phyloP scores from a whole-genome alignment of 2,113 vertebrate genomes.

The Tenebrosternarchus preto region DNA sequence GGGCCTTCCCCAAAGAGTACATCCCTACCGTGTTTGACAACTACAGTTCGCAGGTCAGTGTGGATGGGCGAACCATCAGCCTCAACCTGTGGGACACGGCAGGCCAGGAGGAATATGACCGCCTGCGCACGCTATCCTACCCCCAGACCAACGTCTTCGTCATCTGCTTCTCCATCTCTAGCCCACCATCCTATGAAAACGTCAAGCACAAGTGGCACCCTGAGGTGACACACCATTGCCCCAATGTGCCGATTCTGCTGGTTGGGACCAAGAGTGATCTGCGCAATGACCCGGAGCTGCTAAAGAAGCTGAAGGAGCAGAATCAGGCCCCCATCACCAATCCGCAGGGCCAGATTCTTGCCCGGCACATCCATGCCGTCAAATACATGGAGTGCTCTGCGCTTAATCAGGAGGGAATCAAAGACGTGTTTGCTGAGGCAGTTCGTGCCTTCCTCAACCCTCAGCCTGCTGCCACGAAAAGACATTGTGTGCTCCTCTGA shows the following conservation, averaged over 20 bases:
- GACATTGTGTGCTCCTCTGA: conserved; percentile 83
- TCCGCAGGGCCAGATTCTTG: conserved; percentile 84
- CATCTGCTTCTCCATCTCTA: conserved; percentile 96
- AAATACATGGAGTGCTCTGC: conserved; percentile 95
- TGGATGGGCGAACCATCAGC: conserved; percentile 83
- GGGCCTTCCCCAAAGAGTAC: conserved; percentile 55
- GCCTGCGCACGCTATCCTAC: conserved; percentile 90
- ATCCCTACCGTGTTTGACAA: conserved; percentile 55
- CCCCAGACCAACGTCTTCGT: conserved; percentile 95
- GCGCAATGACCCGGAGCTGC: conserved; percentile 79
- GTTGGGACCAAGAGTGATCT: conserved; percentile 98
- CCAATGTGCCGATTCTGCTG: conserved; percentile 88
- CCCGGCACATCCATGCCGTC: conserved; percentile 87
- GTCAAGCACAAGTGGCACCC: conserved; percentile 96
- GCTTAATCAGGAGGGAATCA: conserved; percentile 93
- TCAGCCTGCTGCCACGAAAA: conserved; percentile 73
- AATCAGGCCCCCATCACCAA: conserved; percentile 84
- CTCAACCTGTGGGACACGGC: conserved; percentile 94
- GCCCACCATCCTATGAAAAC: conserved; percentile 92
- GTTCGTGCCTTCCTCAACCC: conserved; percentile 90
- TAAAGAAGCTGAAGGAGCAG: conserved; percentile 91
- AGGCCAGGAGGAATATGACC: conserved; percentile 92
- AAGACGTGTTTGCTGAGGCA: conserved; percentile 88
- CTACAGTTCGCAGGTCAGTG: conserved; percentile 73
- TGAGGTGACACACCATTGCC: conserved; percentile 94